Evolutionary conservation across 2,797 vertebrate species (phyloP), one percentile per base, ranked within the genome.

Genomic region (Pelodytes ibericus): DNA sequence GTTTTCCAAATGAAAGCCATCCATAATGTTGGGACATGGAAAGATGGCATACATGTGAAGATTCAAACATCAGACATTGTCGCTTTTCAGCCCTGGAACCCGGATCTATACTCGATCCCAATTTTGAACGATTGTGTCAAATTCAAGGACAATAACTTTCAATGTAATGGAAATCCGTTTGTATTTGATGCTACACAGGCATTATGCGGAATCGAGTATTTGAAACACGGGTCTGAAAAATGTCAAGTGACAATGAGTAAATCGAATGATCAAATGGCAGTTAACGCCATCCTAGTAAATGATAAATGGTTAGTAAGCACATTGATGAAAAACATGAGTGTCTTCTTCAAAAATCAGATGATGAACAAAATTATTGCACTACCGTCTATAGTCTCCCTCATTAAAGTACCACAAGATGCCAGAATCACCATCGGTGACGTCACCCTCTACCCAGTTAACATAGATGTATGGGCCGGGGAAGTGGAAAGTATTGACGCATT

Each of bases 131-230:
- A 60, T 2, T 60, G 57, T 25, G 20, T 57, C 20, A 57, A 10
- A 57, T 57, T 57, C 25, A 57, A 57, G 8, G 22, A 29, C 16
- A 60, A 60, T 60, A n/a, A n/a, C n/a, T 59, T 59, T 18, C 57
- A 59, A 29, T 59, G 11, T 57, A 15, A 60, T 4, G 57, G 57
- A 18, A 60, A 60, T 13, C 57, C 57, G 13, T 60, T 60, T 60
- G 7, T 60, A 29, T 60, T 11, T 29, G 5, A 60, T 60, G 13
- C 57, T 27, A 22, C 57, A 16, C 1, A 60, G 3, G 57, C 57
- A 2, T 60, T 27, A 4, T 60, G 25, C 30, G 57, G 57, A 60
- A 27, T 27, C 7, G 25, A 60, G 7, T 60, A 60, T 16, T 4
- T 60, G 4, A 60, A 60, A 29, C 27, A 60, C 30, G 3, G 57